Conservation (phyloP, 2,888 invertebrate genomes). For the Rosalia funebris region DNA sequence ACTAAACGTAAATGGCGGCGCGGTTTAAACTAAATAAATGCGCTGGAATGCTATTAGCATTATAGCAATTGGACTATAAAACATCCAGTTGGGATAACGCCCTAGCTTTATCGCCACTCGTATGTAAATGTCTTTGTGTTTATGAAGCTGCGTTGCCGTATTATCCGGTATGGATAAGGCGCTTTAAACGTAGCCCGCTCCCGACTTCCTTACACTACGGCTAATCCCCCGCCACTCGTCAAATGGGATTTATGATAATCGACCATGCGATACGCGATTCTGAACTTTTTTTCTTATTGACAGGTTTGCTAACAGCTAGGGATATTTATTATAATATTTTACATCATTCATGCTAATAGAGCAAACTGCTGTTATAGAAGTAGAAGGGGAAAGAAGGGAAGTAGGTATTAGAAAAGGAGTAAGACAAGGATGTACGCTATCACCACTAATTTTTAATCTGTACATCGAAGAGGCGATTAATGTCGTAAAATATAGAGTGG, state of each 20-base stretch:
- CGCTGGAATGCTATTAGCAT: constrained; percentile 51
- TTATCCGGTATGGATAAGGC: constrained; percentile 21
- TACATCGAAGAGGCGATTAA: no score
- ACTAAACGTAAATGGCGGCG: constrained; percentile 31
- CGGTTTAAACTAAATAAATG: constrained; percentile 56
- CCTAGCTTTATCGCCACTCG: constrained; percentile 45
- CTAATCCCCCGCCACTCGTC: constrained; percentile 16
- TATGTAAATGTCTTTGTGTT: constrained; percentile 36
- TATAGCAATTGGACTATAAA: constrained; percentile 52
- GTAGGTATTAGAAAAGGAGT: no score
- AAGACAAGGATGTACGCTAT: no score
- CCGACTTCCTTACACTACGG: constrained; percentile 13
- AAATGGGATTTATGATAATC: constrained; percentile 1
- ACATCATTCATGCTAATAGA: no score
- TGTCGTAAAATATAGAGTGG: no score
- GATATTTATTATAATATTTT: no score
- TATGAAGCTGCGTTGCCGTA: constrained; percentile 22
- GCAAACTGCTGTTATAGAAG: no score
- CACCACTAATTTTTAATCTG: no score
- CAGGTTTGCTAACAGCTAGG: no score
- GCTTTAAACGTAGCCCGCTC: constrained; percentile 22
- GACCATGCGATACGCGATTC: constrained; percentile 6
- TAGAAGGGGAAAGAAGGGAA: no score
- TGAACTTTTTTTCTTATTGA: no score
- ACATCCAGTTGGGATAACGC: constrained; percentile 47